Evolutionary conservation across 2,888 invertebrate species (phyloP), one percentile per base, ranked within the genome.

Genomic region (Mesorhabditis sp.): DNA sequence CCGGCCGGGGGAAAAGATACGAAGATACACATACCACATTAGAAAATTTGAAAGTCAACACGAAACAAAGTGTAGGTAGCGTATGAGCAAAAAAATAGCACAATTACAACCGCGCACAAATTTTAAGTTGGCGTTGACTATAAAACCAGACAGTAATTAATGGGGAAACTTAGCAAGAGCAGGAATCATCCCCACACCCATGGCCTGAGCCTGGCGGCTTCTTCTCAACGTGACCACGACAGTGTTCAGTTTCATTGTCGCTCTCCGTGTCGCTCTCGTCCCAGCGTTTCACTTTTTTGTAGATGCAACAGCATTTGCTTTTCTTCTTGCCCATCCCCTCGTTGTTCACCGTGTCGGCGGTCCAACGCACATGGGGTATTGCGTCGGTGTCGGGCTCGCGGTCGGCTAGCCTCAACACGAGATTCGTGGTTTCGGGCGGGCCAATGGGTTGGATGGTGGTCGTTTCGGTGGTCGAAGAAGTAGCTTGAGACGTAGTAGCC

Each of bases 291-390:
- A 77, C 77, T 67, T 83, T 83, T 71, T 83, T 83, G 71, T 81
- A 83, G 68, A 83, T 81, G 67, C 83, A 83, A 67, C 83, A 83
- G 70, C 83, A 83, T 69, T 83, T 83, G 72, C 83, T 83, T 72
- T 83, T 83, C 70, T 82, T 81, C 70, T 81, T 81, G 62, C 78
- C 80, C 76, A 82, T 68, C 45, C 74, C 72, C 71, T 83, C 83
- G 67, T 83, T 83, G 92, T 94, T 85, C 90, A 91, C 84, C 6
- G 78, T 78, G 58, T 77, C 78, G 4, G 76, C 73, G 13, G 77
- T 67, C 78, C 78, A 78, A 0, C 61, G 69, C 5, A 78, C 77
- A 61, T 74, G 71, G 0, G 73, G 75, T 10, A 13, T 50, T 50
- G 7, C 10, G n/a, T 50, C 58, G 2, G 58, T 50, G 58, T 10